These are phyloP conservation scores for Mus minutoides DNA, from an alignment of 2,797 vertebrate species.

Conservation along the genomic window DNA sequence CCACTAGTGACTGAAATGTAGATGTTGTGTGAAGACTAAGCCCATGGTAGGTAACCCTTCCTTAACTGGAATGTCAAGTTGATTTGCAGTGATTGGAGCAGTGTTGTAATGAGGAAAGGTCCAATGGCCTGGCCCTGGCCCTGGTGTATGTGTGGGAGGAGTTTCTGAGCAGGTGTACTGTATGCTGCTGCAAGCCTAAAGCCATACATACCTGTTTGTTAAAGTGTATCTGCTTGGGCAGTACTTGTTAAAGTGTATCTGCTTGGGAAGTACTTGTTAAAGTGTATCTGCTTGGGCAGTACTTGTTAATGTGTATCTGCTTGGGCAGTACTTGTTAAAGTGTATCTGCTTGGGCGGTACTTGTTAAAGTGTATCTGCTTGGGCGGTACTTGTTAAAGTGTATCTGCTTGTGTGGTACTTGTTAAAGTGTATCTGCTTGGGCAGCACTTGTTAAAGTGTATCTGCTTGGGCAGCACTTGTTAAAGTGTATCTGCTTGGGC, in stretches of 20 bases:
- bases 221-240: background rate
- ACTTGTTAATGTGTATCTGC: background rate
- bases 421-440: background rate
- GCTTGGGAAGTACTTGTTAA: background rate
- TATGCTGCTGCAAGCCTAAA: background rate
- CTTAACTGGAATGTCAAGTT: background rate
- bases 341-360: background rate
- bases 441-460: background rate
- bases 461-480: background rate
- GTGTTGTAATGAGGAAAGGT: background rate
- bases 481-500: background rate
- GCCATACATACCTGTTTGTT: background rate
- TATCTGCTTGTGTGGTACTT: background rate
- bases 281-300: background rate
- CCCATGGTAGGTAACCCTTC: background rate
- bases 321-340: background rate
- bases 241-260: background rate
- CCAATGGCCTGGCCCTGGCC: background rate
- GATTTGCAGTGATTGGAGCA: background rate
- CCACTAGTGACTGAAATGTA: background rate
- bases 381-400: background rate
- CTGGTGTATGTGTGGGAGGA: background rate
- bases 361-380: background rate
- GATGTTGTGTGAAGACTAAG: background rate
- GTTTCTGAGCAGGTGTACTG: background rate